phyloP scores from a whole-genome alignment of 35 echinoderm and acorn worm species.

The Anneissia japonica region DNA sequence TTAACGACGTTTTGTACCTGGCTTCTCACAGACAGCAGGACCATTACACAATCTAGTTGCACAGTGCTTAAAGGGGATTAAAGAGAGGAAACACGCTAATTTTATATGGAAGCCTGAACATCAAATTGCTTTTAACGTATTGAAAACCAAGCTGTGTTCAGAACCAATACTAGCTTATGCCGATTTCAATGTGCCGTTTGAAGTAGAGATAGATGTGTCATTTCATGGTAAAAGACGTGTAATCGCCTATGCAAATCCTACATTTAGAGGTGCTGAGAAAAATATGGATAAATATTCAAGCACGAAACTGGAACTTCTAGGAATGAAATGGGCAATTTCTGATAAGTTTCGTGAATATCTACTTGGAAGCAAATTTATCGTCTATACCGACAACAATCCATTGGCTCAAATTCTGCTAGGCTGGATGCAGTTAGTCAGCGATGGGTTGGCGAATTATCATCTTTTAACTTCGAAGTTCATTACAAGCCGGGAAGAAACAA shows the following conservation, averaged over 20 bases:
- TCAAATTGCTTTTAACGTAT: conserved; percentile 33
- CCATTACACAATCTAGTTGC: not conserved
- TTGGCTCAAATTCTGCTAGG: conserved; percentile 16
- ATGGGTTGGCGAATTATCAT: conserved; percentile 19
- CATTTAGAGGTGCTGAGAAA: conserved; percentile 17
- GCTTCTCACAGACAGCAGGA: not conserved
- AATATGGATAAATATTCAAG: conserved; percentile 50
- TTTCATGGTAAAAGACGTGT: conserved; percentile 21
- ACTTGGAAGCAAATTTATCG: conserved; percentile 40
- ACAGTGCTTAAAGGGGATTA: not conserved
- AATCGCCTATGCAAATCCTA: conserved; percentile 51
- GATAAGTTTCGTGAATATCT: conserved; percentile 71
- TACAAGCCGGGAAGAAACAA: conserved; percentile 13
- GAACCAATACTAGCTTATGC: conserved; percentile 66
- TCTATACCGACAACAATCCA: conserved; percentile 30
- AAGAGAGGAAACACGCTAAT: not conserved
- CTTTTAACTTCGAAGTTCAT: conserved; percentile 26
- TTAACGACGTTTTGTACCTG: not conserved
- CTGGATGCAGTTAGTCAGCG: conserved; percentile 9
- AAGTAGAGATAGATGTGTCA: conserved; percentile 40
- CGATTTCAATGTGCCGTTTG: conserved; percentile 43
- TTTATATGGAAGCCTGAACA: conserved; percentile 32
- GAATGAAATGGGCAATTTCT: conserved; percentile 53
- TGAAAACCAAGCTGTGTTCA: conserved; percentile 33
- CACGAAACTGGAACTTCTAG: conserved; percentile 66